Base-by-base conservation (phyloP, 2,888 invertebrate species). In the Lamproptera curius region DNA sequence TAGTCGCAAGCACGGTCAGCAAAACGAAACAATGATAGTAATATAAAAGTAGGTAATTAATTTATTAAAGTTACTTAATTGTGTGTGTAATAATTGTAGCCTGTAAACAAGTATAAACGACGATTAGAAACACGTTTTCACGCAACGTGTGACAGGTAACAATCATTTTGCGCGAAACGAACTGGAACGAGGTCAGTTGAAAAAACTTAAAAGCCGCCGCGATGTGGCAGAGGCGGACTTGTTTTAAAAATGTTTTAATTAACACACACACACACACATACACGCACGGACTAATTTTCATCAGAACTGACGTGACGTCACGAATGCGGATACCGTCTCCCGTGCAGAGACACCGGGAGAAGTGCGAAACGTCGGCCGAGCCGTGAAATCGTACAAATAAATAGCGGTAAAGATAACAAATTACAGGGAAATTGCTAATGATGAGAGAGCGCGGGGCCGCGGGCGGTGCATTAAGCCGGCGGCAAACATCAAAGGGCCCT, bases 361-460 rank as follows among this genome's bases (percentile, higher is more conserved):
- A 73, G 79, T 65, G 70, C 60, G 63, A 79, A 75, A 60, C 66
- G 67, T 63, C 62, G 56, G 55, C 61, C 57, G 67, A 71, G 52
- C 73, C 79, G 73, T 81, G 67, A 82, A 86, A 83, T 84, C 76
- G 70, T 70, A 78, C 80, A 84, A 86, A 86, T 85, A 84, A 84
- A 84, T 83, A 83, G 78, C 82, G 76, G 78, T 80, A 84, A 84
- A 85, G 82, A 84, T 85, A 86, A 86, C 85, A 85, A 86, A 86
- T 86, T 84, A 86, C 79, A 73, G 82, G 85, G 84, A 87, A 87
- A 87, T 87, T 85, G 85, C 82, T 86, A 87, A 87, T 87, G 86
- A 86, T 84, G 85, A 84, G 78, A 80, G 75, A 64, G 76, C 75
- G 79, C 78, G 83, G 31, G 72, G 70, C 74, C 77, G 82, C 81